Base-by-base conservation (phyloP, 2,113 vertebrate genomes). In the Nyctibius bracteatus region DNA sequence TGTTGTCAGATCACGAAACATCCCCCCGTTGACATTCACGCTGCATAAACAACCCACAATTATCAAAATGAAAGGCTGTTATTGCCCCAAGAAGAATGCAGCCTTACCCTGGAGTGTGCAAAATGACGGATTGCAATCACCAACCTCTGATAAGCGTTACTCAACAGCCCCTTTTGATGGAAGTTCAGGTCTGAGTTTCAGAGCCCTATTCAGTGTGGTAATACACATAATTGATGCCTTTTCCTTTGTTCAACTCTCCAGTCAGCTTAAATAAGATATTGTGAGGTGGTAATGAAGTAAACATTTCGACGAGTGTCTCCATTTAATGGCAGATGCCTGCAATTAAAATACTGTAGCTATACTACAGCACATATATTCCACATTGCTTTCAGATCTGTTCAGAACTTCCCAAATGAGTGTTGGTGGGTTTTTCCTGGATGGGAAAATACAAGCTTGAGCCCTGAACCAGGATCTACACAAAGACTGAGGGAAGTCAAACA, bases 231-330 rank as follows among this genome's bases (percentile, higher is more conserved):
- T 90, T 94, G 93, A 82, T 73, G 59, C 55, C 68, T 96, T 97
- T 95, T 75, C 86, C 12, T 88, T 87, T 93, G 63, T 86, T 95
- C 74, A 71, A 90, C 30, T 74, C 61, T 93, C 62, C 80, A 95
- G 87, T 94, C 37, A 94, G 82, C 39, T 96, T 96, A 97, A 96
- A 97, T 96, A 95, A 95, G 90, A 96, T 39, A 37, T 74, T 95
- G 35, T 67, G 90, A 91, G 83, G 49, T 63, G 18, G 44, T 95
- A 95, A 96, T 67, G 87, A 87, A 94, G 55, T 84, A 97, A 96
- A 81, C 92, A 94, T 84, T 95, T 91, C 63, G 73, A 92, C 12
- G 24, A 65, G 52, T 81, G 67, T 81, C 54, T 95, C 59, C 86
- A 37, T 81, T 83, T 85, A 22, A 73, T 67, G 86, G 85, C 73